Evolutionary conservation across 2,797 vertebrate species (phyloP), one percentile per base, ranked within the genome.

Genomic region (Peromyscus attwateri): DNA sequence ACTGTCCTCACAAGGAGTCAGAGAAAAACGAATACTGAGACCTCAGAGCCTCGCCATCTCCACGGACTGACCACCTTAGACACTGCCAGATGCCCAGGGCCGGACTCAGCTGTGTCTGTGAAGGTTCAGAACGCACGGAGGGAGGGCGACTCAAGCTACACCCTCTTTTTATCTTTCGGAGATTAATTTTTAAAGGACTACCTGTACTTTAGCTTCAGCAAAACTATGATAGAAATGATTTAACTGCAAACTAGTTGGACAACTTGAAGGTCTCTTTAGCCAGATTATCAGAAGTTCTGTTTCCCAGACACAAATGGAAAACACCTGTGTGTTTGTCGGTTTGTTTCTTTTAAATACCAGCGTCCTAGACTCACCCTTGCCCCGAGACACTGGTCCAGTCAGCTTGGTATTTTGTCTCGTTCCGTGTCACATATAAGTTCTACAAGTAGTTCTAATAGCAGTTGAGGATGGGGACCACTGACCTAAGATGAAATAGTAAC

Each of bases 261-360:
- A 46, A 92, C 25, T 88, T 95, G 83, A 95, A 92, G 82, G 6
- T 87, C 91, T 92, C 77, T 52, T 95, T 62, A 81, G 87, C 5
- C 76, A 81, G 95, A 82, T 55, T 73, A n/a, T 92, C 79, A 71
- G 64, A 95, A 73, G 31, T 80, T 95, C n/a, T 85, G 81, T 94
- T 83, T 87, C 64, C 37, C 27, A 19, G 16, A 40, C 37, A 21
- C 55, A 91, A 27, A 79, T 84, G 76, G 46, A 87, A 96, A 89
- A 76, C 64, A 87, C 52, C 4, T 76, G 17, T 23, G 40, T 49
- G 6, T 12, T 40, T 37, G 87, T 21, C 25, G 27, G 40, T n/a
- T 73, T 82, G 57, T 6, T 89, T 77, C 27, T 77, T 92, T 25
- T 4, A 49, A 95, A 84, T 89, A 34, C 25, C 27, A 31, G 85